Conservation (phyloP, 2,113 vertebrate species). For the Pseudopodoces humilis region DNA sequence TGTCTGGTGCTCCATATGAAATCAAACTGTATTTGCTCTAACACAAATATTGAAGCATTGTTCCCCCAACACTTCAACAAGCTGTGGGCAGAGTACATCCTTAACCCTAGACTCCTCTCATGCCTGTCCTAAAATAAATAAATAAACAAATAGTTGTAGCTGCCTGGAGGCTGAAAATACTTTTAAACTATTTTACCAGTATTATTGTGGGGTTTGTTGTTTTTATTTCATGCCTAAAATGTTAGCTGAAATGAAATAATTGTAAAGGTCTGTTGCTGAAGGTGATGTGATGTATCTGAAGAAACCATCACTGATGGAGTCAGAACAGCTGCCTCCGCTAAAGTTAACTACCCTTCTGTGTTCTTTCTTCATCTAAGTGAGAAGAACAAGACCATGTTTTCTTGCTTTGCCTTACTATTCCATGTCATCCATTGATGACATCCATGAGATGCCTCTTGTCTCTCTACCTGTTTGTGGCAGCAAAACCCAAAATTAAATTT, state of each 20-base stretch:
- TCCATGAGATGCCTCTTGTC: background rate
- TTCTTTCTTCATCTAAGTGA: background rate
- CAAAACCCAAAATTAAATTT: background rate
- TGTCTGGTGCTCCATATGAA: background rate
- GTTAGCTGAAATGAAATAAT: background rate
- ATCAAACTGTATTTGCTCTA: background rate
- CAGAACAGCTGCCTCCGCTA: background rate
- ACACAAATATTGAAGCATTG: background rate
- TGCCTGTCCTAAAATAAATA: background rate
- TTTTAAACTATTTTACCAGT: background rate
- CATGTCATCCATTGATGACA: accelerated
- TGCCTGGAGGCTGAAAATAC: background rate
- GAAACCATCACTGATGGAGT: background rate
- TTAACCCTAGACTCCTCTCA: background rate
- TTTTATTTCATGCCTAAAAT: background rate
- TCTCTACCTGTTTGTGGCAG: background rate
- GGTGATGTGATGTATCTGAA: background rate
- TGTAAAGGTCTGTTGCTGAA: background rate
- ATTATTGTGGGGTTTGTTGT: background rate
- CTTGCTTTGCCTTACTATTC: background rate
- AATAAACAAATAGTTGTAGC: background rate
- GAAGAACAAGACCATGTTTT: background rate
- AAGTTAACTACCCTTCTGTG: background rate
- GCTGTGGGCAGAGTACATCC: background rate
- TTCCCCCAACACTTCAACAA: background rate